Base-by-base conservation (phyloP, 1,140 invertebrate genomes). In the Babylonia areolata region DNA sequence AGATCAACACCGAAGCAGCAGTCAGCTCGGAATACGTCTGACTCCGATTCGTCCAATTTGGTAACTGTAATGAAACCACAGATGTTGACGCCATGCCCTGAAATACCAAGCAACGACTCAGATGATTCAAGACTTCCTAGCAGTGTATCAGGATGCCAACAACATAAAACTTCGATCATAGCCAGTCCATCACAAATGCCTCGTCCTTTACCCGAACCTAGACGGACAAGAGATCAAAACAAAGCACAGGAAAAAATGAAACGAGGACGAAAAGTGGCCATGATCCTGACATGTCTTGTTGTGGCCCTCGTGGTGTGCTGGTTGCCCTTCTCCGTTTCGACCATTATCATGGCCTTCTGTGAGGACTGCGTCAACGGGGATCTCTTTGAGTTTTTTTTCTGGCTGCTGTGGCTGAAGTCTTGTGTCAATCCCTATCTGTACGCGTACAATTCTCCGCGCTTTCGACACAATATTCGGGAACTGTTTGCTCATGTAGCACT, bases 361-460 rank as follows among this genome's bases (percentile, higher is more conserved):
- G 87, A 87, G 2, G n/a, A 33, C n/a, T 89, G 88, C 85, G 86
- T 90, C 33, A 86, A 87, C 79, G 58, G 54, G 17, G 54, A 88
- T 82, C 35, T 89, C 1, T 92, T 91, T 39, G 91, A 93, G 84
- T 51, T 88, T 23, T 69, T 91, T 6, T 91, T 83, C 31, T 92
- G 92, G 92, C 64, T 93, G 39, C 78, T 92, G 3, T 92, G 90
- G 91, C 77, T 88, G 46, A 93, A 93, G 75, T 90, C 92, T 12
- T 87, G 90, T 12, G 46, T 92, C 17, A 93, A 93, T 81, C 92
- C 92, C 1, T 91, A 93, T 82, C 81, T 92, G 37, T 93, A 93
- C 82, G 90, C 91, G 17, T 84, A 84, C 33, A 91, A 88, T 77
- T 90, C 84, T 78, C 31, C 81, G 0, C 85, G 88, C 73, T 92